Evolutionary conservation across 23 tunicate species (phyloP).

Genomic region (Phallusia fumigata): DNA sequence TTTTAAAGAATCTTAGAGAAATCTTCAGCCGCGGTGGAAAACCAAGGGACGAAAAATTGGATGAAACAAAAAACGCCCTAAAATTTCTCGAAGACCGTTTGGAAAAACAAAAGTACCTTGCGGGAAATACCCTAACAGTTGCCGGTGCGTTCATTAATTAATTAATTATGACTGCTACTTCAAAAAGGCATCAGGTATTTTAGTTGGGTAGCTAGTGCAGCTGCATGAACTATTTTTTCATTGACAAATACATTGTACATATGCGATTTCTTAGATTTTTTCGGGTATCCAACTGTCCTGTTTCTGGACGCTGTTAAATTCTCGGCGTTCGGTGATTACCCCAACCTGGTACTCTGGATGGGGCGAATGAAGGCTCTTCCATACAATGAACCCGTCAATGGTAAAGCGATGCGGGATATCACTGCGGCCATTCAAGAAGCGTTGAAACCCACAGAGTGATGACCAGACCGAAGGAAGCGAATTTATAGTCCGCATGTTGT

Average conservation of each 20-base stretch:
- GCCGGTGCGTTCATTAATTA: slow-evolving; percentile 11
- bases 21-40: background rate
- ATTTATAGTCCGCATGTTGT: too few species aligned
- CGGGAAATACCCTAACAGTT: slow-evolving; percentile 17
- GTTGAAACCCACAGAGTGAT: background rate
- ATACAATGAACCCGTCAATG: background rate
- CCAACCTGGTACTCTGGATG: background rate
- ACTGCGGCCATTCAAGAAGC: background rate
- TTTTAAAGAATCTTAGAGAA: background rate
- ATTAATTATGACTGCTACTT: background rate
- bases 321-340: background rate
- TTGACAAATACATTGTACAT: too few species aligned
- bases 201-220: too few species aligned
- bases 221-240: too few species aligned
- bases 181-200: too few species aligned
- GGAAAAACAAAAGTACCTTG: slow-evolving; percentile 11
- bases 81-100: background rate
- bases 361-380: background rate
- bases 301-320: slow-evolving; percentile 12
- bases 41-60: background rate
- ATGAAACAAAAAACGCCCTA: background rate
- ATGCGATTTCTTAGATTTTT: slow-evolving; percentile 14
- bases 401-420: background rate
- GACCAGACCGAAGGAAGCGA: too few species aligned
- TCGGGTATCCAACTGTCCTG: background rate